These are phyloP conservation scores for Oreochromis spilurus DNA, from an alignment of 2,113 vertebrate genomes.

Conservation along the genomic window DNA sequence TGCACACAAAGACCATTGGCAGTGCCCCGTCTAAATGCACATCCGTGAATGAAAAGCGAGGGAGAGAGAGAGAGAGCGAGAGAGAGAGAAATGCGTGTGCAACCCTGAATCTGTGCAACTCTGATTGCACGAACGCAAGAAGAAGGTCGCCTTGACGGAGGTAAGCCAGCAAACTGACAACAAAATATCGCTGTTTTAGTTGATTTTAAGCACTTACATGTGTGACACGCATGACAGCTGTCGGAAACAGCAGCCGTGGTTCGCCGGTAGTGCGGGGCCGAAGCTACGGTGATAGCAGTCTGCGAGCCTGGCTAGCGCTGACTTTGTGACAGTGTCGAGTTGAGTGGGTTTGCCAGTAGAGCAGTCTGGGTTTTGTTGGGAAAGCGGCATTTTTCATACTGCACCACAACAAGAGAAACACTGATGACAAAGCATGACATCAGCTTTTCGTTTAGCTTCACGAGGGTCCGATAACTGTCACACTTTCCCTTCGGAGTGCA, in stretches of 20 bases:
- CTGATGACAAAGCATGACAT: background rate
- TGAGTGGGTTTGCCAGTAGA: conserved; percentile 41
- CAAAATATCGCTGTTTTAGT: conserved; percentile 30
- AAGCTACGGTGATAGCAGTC: background rate
- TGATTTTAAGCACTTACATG: conserved; percentile 1
- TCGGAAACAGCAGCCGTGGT: background rate
- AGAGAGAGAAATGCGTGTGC: conserved; percentile 33
- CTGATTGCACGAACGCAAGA: conserved; percentile 58
- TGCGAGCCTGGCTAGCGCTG: conserved; percentile 18
- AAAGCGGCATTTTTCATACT: conserved; percentile 10
- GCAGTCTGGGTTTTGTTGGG: conserved; percentile 38
- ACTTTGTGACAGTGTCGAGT: conserved; percentile 60
- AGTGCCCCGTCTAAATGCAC: background rate
- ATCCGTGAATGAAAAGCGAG: conserved; percentile 2
- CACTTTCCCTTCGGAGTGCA: background rate
- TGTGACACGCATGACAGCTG: conserved; percentile 35
- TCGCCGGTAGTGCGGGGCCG: background rate
- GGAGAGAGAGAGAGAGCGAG: background rate
- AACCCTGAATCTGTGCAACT: conserved; percentile 65
- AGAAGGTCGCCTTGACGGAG: conserved; percentile 71
- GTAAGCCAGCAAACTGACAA: conserved; percentile 54
- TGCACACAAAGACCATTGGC: background rate
- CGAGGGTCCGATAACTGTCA: conserved; percentile 9
- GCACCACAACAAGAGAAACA: background rate
- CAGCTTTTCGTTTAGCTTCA: background rate